Evolutionary conservation across 2,888 invertebrate genomes (phyloP), one percentile per base, ranked within the genome.

Genomic region (Sinopyrophorus schimmeli): DNA sequence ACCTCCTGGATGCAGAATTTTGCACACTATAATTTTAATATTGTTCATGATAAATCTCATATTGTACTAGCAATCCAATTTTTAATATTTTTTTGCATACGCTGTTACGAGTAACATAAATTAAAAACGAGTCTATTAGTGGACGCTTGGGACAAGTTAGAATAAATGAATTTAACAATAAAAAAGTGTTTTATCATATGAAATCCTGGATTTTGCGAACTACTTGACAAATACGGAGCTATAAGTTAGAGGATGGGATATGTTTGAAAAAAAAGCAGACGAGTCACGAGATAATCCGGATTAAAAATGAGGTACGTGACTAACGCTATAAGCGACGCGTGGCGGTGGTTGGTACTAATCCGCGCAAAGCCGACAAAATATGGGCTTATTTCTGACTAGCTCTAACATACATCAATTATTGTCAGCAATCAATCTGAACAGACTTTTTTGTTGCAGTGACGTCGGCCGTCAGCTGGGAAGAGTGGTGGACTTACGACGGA

Each of bases 401-500:
- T 60, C 53, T 54, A 57, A 56, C 63, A 63, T 66, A 61, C 65
- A 66, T 69, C 68, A 68, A 67, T 69, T 67, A 67, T 67, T 62
- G 66, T 64, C 64, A 58, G 57, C 61, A 60, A 66, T 68, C 68
- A 62, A 65, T 66, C 62, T 59, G 53, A 57, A 58, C 32, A 53
- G 41, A 53, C 42, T 59, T 58, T 76, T 72, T 76, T 77, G 74
- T 83, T 84, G 67, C 81, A 88, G 87, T 81, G 68, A 81, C 84
- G 62, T 77, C 77, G 64, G 84, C 84, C 66, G 86, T 88, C 68
- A 91, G 89, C 76, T 92, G 92, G 92, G 92, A 92, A 76, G 91
- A 92, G 78, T 92, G 92, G 92, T 92, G 92, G 92, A 92, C 92
- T 64, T 92, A 92, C 79, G 92, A 92, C 77, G 92, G 92, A 59